These are phyloP conservation scores for Hylaeus anthracinus DNA, from an alignment of 1,140 invertebrate species.

Conservation along the genomic window DNA sequence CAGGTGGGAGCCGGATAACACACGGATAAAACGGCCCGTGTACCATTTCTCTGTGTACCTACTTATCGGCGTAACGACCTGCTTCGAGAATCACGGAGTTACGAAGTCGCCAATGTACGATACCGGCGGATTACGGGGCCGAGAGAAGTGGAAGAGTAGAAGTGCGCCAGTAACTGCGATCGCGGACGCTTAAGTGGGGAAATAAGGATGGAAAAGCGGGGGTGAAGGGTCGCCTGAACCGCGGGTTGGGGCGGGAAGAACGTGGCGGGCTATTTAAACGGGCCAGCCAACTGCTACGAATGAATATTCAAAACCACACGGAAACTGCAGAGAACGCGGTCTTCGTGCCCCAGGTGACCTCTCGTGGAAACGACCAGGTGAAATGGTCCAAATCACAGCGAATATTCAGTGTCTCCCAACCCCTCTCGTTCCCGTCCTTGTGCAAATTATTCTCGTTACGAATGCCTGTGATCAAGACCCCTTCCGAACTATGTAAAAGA, in stretches of 20 bases:
- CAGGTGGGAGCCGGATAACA: conserved; percentile 17
- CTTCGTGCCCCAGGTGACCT: conserved; percentile 59
- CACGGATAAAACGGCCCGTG: conserved; percentile 21
- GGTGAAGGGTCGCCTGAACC: neutral
- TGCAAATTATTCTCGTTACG: conserved; percentile 60
- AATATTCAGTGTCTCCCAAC: conserved; percentile 57
- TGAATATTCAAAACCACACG: conserved; percentile 61
- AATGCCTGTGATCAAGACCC: conserved; percentile 49
- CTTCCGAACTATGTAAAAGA: conserved; percentile 29
- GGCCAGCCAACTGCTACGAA: conserved; percentile 50
- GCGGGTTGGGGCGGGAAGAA: conserved; percentile 11
- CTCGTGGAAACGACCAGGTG: conserved; percentile 66
- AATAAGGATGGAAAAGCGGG: conserved; percentile 16
- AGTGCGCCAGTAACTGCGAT: conserved; percentile 32
- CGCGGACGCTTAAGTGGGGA: conserved; percentile 29
- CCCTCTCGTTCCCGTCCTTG: conserved; percentile 10
- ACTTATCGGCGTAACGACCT: conserved; percentile 41
- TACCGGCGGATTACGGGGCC: conserved; percentile 16
- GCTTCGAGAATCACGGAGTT: conserved; percentile 26
- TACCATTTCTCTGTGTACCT: conserved; percentile 22
- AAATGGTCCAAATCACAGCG: conserved; percentile 66
- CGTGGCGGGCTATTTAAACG: conserved; percentile 61
- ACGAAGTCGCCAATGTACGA: conserved; percentile 38
- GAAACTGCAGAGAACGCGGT: conserved; percentile 55
- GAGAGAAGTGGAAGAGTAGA: conserved; percentile 24